These are phyloP conservation scores for Todiramphus saurophagus DNA, from an alignment of 2,113 vertebrate genomes.

Conservation along the genomic window DNA sequence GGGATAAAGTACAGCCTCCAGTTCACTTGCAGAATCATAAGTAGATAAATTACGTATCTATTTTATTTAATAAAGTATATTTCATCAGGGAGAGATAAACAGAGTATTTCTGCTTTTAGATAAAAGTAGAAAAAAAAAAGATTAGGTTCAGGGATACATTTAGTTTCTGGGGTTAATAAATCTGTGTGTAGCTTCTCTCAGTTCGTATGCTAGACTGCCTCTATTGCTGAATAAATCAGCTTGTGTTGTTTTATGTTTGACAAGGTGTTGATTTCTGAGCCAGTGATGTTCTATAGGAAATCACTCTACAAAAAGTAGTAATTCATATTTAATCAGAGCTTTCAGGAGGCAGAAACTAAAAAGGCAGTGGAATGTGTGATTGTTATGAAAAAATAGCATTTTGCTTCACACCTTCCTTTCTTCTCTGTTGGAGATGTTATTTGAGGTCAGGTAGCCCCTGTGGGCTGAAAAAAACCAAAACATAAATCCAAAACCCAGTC, in stretches of 20 bases:
- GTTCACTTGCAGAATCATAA: neutral
- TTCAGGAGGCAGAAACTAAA: conserved; percentile 5
- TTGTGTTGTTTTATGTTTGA: conserved; percentile 8
- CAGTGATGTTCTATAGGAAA: neutral
- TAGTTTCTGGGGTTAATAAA: neutral
- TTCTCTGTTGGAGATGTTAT: neutral
- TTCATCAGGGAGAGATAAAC: neutral
- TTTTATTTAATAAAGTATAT: neutral
- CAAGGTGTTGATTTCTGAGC: conserved; percentile 4
- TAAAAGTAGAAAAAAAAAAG: neutral
- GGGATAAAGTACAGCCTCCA: neutral
- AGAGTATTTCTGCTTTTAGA: neutral
- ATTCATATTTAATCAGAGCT: conserved; percentile 2
- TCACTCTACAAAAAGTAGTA: neutral
- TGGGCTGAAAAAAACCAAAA: neutral
- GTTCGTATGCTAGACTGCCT: neutral
- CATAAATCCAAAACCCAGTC: neutral
- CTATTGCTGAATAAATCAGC: neutral
- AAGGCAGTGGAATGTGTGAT: neutral
- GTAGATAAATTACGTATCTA: neutral
- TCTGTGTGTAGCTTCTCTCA: neutral
- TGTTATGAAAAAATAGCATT: neutral
- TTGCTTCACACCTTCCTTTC: neutral
- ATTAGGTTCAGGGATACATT: neutral
- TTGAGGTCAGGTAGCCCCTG: neutral